Evolutionary conservation across 1,140 invertebrate genomes (phyloP), one percentile per base, ranked within the genome.

Genomic region (Hyposmocoma kahamanoa): DNA sequence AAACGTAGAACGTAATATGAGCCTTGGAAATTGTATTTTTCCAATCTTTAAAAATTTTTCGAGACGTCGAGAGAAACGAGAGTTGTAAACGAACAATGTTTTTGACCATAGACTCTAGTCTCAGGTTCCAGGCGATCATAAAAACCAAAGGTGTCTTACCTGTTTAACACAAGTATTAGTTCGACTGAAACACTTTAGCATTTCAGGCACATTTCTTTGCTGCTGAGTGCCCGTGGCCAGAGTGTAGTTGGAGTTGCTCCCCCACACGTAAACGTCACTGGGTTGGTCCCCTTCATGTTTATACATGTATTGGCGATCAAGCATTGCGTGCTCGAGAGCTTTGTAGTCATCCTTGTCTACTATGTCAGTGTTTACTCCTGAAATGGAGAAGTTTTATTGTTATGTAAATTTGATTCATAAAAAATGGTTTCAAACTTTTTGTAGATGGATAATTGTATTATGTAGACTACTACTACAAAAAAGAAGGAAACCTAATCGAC

Each of bases 171-270:
- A 67, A 8, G 67, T 67, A 41, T 79, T 81, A 18, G 60, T 67
- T 8, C 82, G 60, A 15, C 69, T 84, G 49, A 87, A 86, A n/a
- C 62, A 76, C 2, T 68, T 73, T 1, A 87, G 60, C 8, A 85
- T 32, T 15, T 87, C 86, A 0, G 86, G 86, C 0, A 62, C 34
- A 20, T 70, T 70, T 9, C 77, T 54, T 8, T 78, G 78, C 26
- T 84, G 80, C 26, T 86, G 83, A 0, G 80, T 78, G 0, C 76
- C 79, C 4, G 83, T 87, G 1, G 92, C 93, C 5, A 94, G 84
- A 0, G 90, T 92, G 68, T 91, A 93, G 77, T 94, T 94, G 5
- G 88, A 87, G 73, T 95, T 94, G 43, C 88, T 88, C 9, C 93
- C 93, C 92, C 93, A 94, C 2, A 90, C 89, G 71, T 92, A 92